Base-by-base conservation (phyloP, 2,888 invertebrate species). In the Octonoba sinensis region DNA sequence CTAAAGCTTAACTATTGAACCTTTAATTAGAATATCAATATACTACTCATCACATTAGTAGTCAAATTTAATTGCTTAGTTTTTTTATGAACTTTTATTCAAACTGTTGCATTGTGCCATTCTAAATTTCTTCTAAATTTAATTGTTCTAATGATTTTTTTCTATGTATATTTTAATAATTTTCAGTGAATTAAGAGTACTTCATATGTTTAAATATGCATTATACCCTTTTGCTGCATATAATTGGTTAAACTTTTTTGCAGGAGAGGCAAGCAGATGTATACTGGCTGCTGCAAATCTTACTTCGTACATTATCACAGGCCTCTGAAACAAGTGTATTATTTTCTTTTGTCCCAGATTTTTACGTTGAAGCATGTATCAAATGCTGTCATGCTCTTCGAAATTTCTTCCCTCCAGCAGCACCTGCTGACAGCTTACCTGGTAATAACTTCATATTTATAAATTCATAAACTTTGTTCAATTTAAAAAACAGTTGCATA, bases 311-410 rank as follows among this genome's bases (percentile, higher is more conserved):
- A 0, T 86, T 93, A 64, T 89, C 91, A 27, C 88, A 91, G 15
- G 91, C 92, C 0, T 92, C 93, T 0, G 90, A 90, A 49, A 90
- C 90, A 56, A 92, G 91, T 3, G 91, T 91, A 60, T 90, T 93
- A 79, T 93, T 93, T 86, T 91, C 92, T 22, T 93, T 93, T 87
- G 91, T 93, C 16, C 93, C 93, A 0, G 93, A 93, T 86, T 93
- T 93, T 88, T 93, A 93, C 87, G 90, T 93, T 69, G 92, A 93
- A 83, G 91, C 92, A 0, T 90, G 92, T 87, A 88, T 93, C 60
- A 92, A 93, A 86, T 87, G 93, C 2, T 92, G 91, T 87, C 91
- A 91, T 85, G 92, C 92, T 0, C 87, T 93, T 59, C 88, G 92
- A 1, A 91, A 91, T 54, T 92, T 92, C 87, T 91, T 93, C 88